Percentiles rank a stretch among this genome's conserved stretches.
phyloP scores from a whole-genome alignment of 1,140 invertebrate genomes.

The Zaprionus capensis region DNA sequence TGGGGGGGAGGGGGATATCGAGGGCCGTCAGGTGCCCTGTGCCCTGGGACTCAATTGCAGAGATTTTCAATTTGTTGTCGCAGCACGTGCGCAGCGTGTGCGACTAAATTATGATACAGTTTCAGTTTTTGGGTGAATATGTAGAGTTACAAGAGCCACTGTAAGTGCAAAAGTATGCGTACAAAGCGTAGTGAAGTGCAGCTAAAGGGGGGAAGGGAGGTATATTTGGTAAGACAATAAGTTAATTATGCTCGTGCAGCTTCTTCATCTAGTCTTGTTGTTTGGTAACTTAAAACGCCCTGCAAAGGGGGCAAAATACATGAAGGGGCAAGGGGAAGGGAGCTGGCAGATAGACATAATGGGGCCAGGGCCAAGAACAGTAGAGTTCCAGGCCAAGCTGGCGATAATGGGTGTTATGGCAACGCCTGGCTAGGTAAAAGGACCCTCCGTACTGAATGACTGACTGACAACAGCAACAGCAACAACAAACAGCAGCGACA shows the following conservation, averaged over 20 bases:
- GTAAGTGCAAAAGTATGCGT: conserved; percentile 33
- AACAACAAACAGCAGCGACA: too few relatives aligned
- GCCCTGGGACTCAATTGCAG: conserved; percentile 25
- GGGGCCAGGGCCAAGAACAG: conserved; percentile 14
- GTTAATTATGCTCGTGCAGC: conserved; percentile 64
- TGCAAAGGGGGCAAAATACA: conserved; percentile 7
- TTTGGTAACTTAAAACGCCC: conserved; percentile 63
- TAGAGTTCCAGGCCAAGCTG: background rate
- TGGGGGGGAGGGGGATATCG: background rate
- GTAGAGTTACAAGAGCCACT: background rate
- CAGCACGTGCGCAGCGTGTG: conserved; percentile 22
- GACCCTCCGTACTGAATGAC: conserved; percentile 11
- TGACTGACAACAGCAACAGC: background rate
- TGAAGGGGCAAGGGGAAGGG: background rate
- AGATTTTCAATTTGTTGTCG: conserved; percentile 48
- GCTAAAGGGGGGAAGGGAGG: background rate
- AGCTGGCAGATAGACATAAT: conserved; percentile 16
- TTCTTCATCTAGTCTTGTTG: conserved; percentile 19
- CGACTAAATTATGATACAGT: conserved; percentile 45
- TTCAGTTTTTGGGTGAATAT: conserved; percentile 25
- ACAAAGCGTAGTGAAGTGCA: conserved; percentile 12
- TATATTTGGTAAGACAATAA: conserved; percentile 62
- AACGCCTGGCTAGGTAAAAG: conserved; percentile 49
- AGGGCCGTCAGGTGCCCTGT: conserved; percentile 2
- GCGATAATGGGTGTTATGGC: conserved; percentile 74